These are phyloP conservation scores for Euphonia xanthogaster DNA, from an alignment of 2,797 vertebrate species.

Conservation along the genomic window DNA sequence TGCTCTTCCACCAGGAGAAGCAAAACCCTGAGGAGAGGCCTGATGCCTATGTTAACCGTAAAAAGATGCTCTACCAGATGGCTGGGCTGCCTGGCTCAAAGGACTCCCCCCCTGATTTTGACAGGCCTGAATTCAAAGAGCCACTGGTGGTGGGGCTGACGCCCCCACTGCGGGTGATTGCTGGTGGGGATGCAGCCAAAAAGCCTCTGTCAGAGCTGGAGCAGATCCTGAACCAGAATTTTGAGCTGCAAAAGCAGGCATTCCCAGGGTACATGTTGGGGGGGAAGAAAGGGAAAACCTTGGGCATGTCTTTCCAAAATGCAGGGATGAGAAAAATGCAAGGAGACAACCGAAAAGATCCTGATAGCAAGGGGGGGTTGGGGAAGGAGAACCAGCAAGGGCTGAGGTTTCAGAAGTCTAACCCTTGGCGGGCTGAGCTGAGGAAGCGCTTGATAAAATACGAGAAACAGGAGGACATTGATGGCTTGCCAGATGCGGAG, in stretches of 20 bases:
- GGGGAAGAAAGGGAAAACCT: conserved; percentile 56
- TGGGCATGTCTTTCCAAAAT: neutral
- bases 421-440: conserved; percentile 46
- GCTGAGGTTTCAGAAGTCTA: conserved; percentile 49
- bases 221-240: conserved; percentile 62
- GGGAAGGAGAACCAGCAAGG: conserved; percentile 66
- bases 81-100: conserved; percentile 48
- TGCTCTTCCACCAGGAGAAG: conserved; percentile 65
- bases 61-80: conserved; percentile 66
- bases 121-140: conserved; percentile 58
- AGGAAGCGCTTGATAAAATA: conserved; percentile 63
- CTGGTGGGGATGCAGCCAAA: conserved; percentile 42
- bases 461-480: conserved; percentile 56
- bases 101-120: conserved; percentile 31
- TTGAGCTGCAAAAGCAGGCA: conserved; percentile 57
- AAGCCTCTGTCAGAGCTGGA: conserved; percentile 44
- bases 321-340: conserved; percentile 52
- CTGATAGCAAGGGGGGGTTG: neutral
- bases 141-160: conserved; percentile 53
- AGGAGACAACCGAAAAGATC: conserved; percentile 55
- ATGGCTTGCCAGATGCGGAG: conserved; percentile 15
- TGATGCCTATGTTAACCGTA: conserved; percentile 43
- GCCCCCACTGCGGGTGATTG: conserved; percentile 37
- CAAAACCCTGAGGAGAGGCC: conserved; percentile 57
- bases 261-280: conserved; percentile 47